These are phyloP conservation scores for Hippopotamus amphibius DNA, from an alignment of 2,113 vertebrate genomes.

Conservation along the genomic window DNA sequence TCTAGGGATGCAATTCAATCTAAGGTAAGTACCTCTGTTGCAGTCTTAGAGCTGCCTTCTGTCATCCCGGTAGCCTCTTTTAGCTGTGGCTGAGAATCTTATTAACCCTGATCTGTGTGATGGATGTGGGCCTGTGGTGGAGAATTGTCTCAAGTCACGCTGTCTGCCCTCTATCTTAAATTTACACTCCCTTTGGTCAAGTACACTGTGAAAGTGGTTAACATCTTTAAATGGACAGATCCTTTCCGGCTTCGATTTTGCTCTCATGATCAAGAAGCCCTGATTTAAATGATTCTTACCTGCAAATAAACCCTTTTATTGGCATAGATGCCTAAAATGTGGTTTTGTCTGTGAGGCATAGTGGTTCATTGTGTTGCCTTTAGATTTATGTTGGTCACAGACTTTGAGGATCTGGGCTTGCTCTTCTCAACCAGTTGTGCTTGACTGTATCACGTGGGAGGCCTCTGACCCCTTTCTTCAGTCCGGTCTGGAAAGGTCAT, in stretches of 20 bases:
- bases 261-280: background rate
- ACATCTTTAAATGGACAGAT: background rate
- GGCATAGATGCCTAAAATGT: background rate
- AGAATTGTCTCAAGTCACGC: background rate
- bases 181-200: background rate
- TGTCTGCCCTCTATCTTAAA: background rate
- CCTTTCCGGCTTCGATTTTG: constrained; percentile 2
- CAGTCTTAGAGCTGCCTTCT: background rate
- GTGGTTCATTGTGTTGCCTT: background rate
- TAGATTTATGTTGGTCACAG: background rate
- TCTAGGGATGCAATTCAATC: background rate
- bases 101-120: background rate
- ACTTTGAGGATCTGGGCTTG: background rate
- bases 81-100: background rate
- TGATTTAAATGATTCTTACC: constrained; percentile 31
- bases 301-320: background rate
- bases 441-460: background rate
- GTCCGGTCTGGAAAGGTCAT: background rate
- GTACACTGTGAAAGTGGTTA: background rate
- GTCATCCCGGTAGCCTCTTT: background rate
- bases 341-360: background rate
- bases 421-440: background rate
- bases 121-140: background rate
- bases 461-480: background rate
- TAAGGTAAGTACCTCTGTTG: constrained; percentile 2